Percentiles rank a stretch among this genome's conserved stretches.
phyloP scores from a whole-genome alignment of 2,113 vertebrate genomes.

The Atlantisia rogersi region DNA sequence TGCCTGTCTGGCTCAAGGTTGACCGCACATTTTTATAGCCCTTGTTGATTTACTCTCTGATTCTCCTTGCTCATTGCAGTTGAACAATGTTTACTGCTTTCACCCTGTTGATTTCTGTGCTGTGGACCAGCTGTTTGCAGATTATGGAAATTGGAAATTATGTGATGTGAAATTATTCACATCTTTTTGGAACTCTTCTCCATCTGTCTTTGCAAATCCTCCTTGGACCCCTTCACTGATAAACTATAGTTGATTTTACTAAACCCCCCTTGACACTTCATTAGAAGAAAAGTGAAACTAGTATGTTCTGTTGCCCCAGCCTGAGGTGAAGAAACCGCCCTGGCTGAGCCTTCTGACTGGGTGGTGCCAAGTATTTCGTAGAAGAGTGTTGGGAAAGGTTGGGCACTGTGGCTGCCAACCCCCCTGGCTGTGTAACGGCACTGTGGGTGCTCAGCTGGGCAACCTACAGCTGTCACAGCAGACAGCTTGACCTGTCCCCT shows the following conservation, averaged over 20 bases:
- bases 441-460: neutral
- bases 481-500: accelerated
- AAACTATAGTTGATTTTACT: neutral
- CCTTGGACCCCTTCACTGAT: neutral
- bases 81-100: neutral
- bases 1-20: neutral
- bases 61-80: neutral
- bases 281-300: neutral
- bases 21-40: neutral
- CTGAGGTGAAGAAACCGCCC: neutral
- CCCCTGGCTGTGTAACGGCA: neutral
- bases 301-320: neutral
- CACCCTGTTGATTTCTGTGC: neutral
- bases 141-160: neutral
- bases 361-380: neutral
- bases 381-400: neutral
- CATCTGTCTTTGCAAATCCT: neutral
- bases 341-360: neutral
- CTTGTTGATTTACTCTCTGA: neutral
- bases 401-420: neutral
- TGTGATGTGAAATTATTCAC: neutral
- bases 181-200: neutral
- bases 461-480: neutral
- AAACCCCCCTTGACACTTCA: neutral
- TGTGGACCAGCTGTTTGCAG: neutral